phyloP scores from a whole-genome alignment of 2,113 vertebrate genomes.

The Apeltes quadracus region DNA sequence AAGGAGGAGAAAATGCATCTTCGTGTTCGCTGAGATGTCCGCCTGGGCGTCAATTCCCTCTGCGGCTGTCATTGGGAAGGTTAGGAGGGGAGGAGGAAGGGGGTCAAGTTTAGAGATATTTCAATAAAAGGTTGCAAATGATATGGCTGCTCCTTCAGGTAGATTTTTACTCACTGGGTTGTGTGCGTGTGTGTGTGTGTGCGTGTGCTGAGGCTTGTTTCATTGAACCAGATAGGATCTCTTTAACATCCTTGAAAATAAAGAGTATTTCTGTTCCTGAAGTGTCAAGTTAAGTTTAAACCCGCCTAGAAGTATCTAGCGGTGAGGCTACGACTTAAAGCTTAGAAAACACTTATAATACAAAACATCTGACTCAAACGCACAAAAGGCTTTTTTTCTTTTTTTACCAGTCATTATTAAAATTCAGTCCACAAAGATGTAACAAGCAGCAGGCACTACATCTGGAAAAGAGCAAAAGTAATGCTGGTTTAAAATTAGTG shows the following conservation, averaged over 20 bases:
- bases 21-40: constrained; percentile 81
- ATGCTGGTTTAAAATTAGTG: constrained; percentile 5
- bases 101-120: constrained; percentile 51
- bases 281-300: constrained; percentile 1
- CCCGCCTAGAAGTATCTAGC: background rate
- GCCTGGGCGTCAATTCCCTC: constrained; percentile 80
- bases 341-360: background rate
- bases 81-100: constrained; percentile 68
- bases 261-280: background rate
- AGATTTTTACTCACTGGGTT: constrained; percentile 46
- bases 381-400: background rate
- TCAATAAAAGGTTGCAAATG: constrained; percentile 54
- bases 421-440: constrained; percentile 13
- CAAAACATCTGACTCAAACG: constrained; percentile 8
- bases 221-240: constrained; percentile 39
- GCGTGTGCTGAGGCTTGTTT: constrained; percentile 18
- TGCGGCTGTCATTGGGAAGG: constrained; percentile 82
- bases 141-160: constrained; percentile 61
- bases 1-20: constrained; percentile 80
- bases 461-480: constrained; percentile 5
- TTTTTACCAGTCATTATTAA: background rate
- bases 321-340: background rate
- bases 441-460: background rate
- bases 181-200: constrained; percentile 21
- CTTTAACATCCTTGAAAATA: constrained; percentile 22